Base-by-base conservation (phyloP, 2,797 vertebrate genomes). In the Jordanella pulchra region DNA sequence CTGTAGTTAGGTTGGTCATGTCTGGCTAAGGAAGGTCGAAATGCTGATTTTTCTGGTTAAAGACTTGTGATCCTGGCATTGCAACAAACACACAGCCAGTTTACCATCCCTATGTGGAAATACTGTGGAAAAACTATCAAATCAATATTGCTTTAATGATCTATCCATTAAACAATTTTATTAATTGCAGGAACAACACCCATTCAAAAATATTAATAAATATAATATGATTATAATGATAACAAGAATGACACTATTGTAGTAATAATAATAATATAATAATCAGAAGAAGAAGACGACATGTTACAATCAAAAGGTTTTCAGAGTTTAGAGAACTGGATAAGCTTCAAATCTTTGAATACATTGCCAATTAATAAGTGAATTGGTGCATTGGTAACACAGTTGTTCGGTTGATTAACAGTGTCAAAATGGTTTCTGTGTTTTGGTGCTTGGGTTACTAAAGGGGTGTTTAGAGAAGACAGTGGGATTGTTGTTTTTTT, bases 401-500 rank as follows among this genome's bases (percentile, higher is more conserved):
- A 83, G 35, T 86, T 82, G 86, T 87, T 91, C 83, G 89, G 89
- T 92, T 93, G 93, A 93, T 94, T 94, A 94, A 94, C 93, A 94
- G 91, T 93, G 91, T 91, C 90, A 92, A 90, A 90, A 91, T 84
- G 84, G 89, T 86, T 83, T 88, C 87, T 86, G 87, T 85, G 87
- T 86, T 83, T 87, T 84, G 84, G 78, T 84, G 82, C 84, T 87
- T 90, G 86, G 90, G 80, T 78, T 87, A 72, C 83, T 87, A 86
- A 89, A 55, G 69, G 67, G 72, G 82, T 81, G 77, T 67, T 32
- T 72, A 67, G 84, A 83, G 86, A 89, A 92, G 90, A 90, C 89
- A 79, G 89, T 87, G 91, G 89, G 92, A 94, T 95, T 94, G 94
- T 95, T 94, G 94, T 50, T 93, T 89, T 93, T 85, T 94, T 89